Evolutionary conservation across 2,888 invertebrate species (phyloP), one percentile per base, ranked within the genome.

Genomic region (Coenonympha arcania): DNA sequence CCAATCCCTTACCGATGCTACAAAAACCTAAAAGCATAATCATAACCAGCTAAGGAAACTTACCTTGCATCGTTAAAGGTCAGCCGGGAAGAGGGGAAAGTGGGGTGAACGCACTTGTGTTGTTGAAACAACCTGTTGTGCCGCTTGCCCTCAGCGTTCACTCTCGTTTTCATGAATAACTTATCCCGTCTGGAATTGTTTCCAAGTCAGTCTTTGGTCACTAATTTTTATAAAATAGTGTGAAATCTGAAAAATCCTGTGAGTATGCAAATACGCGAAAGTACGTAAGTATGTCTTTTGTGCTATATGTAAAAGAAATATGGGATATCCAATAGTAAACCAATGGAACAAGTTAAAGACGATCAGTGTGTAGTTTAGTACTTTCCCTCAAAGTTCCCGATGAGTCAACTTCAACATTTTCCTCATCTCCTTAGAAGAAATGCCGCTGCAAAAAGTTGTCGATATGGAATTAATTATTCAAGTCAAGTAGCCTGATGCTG

Each of bases 11-110:
- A 9, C 16, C 18, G 9, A 39, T 20, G 8, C 13, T 6, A 33
- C 34, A 34, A 43, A 36, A 30, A 15, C 15, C 16, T 24, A 33
- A 22, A 31, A 5, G 19, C 34, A 36, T 36, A 18, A 36, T 31
- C 31, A 31, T 31, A 37, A 44, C 33, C 30, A 50, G 31, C 16
- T 18, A 31, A 20, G 31, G 33, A 31, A 31, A 16, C 33, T 19
- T 16, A 19, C 40, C 20, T 11, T 5, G 13, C 15, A 6, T 19
- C 37, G 31, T 39, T 30, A 41, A 46, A 43, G 57, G 58, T 51
- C 54, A 52, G 42, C 34, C 51, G 58, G 60, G 60, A 61, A 61
- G 50, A 57, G 48, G 60, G 58, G 60, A 60, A 61, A 57, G 61
- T 58, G 48, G 36, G 60, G 53, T 60, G 50, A 45, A 53, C 30